phyloP scores from a whole-genome alignment of 1,140 invertebrate genomes.

The Aleiodes sp. region DNA sequence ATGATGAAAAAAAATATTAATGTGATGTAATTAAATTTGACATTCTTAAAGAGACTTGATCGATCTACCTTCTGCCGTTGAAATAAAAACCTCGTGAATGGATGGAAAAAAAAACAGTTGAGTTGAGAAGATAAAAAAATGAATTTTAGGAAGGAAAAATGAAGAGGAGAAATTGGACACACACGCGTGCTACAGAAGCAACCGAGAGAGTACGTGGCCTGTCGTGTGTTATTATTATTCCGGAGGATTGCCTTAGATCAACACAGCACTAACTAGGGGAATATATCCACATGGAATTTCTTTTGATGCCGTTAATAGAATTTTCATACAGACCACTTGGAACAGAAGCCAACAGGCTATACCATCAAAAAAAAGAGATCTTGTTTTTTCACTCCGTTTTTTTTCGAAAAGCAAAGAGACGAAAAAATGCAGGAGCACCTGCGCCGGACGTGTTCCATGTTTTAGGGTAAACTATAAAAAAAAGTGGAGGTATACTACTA shows the following conservation, averaged over 20 bases:
- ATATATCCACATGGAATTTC: constrained; percentile 39
- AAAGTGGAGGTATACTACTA: too few relatives aligned
- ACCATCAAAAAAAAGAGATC: background rate
- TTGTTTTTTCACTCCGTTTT: background rate
- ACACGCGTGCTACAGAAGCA: constrained; percentile 10
- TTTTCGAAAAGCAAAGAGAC: background rate
- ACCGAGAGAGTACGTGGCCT: constrained; percentile 28
- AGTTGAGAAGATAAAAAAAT: background rate
- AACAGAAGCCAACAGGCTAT: background rate
- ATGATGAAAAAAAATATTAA: background rate
- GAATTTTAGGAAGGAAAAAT: background rate
- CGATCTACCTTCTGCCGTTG: background rate
- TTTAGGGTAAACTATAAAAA: background rate
- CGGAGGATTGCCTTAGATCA: constrained; percentile 37
- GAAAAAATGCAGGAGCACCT: constrained; percentile 23
- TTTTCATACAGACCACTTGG: constrained; percentile 36
- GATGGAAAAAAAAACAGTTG: background rate
- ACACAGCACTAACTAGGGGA: constrained; percentile 41
- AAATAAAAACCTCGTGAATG: background rate
- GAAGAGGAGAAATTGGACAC: constrained; percentile 12
- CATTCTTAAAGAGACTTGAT: background rate
- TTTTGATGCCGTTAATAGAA: constrained; percentile 45
- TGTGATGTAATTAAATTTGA: background rate
- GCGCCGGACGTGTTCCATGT: constrained; percentile 30
- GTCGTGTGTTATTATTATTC: constrained; percentile 41